Base-by-base conservation (phyloP, 2,888 invertebrate species). In the Drosophila monieri region DNA sequence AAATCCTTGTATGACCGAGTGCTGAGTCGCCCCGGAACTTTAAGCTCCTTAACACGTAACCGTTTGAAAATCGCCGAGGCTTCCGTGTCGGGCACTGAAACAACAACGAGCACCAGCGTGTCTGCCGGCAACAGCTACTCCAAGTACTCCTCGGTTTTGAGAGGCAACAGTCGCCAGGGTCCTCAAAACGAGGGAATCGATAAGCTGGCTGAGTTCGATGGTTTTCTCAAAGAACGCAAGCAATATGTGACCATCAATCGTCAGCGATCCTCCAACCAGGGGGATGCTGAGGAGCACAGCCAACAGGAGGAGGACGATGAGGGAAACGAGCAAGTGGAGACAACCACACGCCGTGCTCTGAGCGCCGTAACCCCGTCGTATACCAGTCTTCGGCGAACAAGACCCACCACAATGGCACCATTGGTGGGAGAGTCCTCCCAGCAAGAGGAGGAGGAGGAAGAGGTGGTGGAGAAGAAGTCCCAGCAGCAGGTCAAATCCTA, bases 1-100 rank as follows among this genome's bases (percentile, higher is more conserved):
- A 95, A 95, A 90, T 94, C 94, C 46, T 92, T 97, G 1, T 96
- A 95, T 87, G 95, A 96, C 86, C 94, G 95, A 81, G 96, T 97
- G 1, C 90, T 97, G 3, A 94, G 89, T 66, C 88, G 90, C 3
- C 90, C 91, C 0, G 89, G 88, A 15, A 80, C 88, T 6, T 75
- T 89, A 12, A 90, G 74, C 30, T 88, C 91, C 0, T 86, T 91
- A 46, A 51, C 79, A 9, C 89, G 89, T 32, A 90, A 90, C n/a
- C 90, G 93, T 3, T 76, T 89, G 25, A 85, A 76, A 27, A 66
- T 57, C 6, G 10, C 35, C 8, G 55, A 69, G 1, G 8, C 56
- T 1, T 65, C 39, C 3, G 60, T 64, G 21, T 52, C 58, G 37
- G 46, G 52, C 3, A 58, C 60, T 6, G 60, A 61, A 47, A n/a